phyloP scores from a whole-genome alignment of 2,113 vertebrate species.

The Myotis yumanensis region DNA sequence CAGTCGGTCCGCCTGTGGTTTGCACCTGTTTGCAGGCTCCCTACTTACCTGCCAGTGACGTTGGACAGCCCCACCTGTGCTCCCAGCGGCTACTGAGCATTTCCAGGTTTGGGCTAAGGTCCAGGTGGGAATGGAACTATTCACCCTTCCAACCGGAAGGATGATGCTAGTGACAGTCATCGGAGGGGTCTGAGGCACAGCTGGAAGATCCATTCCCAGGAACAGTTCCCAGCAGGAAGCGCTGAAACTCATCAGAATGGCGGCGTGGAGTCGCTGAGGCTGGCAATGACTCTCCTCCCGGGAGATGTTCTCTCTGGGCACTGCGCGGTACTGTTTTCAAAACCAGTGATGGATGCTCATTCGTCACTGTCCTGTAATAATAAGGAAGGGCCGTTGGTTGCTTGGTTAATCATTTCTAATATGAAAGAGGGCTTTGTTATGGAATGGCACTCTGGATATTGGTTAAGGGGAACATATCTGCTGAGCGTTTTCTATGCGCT shows the following conservation, averaged over 20 bases:
- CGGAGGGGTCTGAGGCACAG: neutral
- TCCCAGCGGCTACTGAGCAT: neutral
- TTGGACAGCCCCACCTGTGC: neutral
- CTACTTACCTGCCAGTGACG: neutral
- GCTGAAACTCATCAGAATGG: neutral
- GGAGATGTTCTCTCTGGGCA: neutral
- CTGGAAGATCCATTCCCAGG: neutral
- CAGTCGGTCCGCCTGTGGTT: neutral
- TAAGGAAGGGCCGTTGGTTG: neutral
- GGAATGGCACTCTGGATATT: neutral
- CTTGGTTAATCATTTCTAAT: neutral
- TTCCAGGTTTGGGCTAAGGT: neutral
- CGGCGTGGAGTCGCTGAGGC: neutral
- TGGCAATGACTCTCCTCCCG: rapidly evolving
- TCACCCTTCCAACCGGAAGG: rapidly evolving
- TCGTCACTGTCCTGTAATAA: neutral
- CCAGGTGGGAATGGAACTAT: neutral
- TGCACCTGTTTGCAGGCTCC: too few species aligned
- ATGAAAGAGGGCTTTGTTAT: neutral
- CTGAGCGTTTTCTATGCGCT: neutral
- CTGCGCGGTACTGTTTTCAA: neutral
- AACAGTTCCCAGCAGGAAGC: neutral
- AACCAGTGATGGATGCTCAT: neutral
- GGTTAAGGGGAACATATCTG: neutral
- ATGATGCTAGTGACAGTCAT: neutral